These are phyloP conservation scores for Acanthosepion lycidas DNA, from an alignment of 2,888 invertebrate genomes.

Conservation along the genomic window DNA sequence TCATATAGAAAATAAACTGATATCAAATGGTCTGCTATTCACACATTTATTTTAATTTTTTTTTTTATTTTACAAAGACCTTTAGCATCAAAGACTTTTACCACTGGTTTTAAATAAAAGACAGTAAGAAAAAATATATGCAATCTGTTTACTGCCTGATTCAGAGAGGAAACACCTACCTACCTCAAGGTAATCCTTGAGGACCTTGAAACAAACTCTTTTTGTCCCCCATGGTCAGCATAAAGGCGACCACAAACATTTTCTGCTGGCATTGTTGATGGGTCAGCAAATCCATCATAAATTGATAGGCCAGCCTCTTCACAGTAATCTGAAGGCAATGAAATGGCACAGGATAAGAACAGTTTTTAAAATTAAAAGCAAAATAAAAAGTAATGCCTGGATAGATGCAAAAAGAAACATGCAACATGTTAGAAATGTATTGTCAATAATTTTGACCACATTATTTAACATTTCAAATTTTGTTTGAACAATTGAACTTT, in stretches of 20 bases:
- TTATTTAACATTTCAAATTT: no score
- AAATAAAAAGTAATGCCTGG: neutral
- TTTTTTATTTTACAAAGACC: neutral
- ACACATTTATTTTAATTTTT: neutral
- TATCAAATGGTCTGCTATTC: neutral
- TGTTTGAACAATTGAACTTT: no score
- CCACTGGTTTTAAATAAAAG: neutral
- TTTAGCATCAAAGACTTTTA: neutral
- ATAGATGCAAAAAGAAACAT: no score
- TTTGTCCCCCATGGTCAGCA: conserved; percentile 45
- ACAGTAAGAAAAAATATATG: neutral
- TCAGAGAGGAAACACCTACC: conserved; percentile 47
- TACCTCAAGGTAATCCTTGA: conserved; percentile 48
- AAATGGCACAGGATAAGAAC: neutral
- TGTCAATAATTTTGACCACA: no score
- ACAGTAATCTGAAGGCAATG: conserved; percentile 49
- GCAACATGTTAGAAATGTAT: no score
- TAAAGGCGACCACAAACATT: conserved; percentile 63
- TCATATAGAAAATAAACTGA: neutral
- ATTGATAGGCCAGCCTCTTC: conserved; percentile 55
- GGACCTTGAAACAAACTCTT: conserved; percentile 45
- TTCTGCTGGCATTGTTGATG: conserved; percentile 60
- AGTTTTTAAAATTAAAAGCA: neutral
- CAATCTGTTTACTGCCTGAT: neutral
- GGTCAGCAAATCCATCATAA: conserved; percentile 67